Conservation (phyloP, 2,797 vertebrate species). For the Serranus cabrilla region DNA sequence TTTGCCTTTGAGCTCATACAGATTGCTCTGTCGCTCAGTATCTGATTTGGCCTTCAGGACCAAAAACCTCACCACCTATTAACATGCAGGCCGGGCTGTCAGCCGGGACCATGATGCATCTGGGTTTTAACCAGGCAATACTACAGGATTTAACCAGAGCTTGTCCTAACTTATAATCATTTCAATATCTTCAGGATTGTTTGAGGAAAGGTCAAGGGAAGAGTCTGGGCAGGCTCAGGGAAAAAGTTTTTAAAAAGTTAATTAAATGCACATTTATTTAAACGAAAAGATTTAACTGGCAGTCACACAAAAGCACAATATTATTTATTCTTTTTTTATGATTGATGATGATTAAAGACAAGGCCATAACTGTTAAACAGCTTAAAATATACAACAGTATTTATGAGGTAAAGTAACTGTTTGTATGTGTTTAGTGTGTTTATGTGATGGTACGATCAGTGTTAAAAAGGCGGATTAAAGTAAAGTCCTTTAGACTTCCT, state of each 20-base stretch:
- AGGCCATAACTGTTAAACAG: no score
- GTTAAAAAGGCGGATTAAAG: background rate
- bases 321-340: no score
- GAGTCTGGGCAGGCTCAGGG: background rate
- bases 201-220: background rate
- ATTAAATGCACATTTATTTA: background rate
- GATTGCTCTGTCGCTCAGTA: conserved; percentile 62
- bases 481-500: background rate
- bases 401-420: background rate
- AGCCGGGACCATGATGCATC: background rate
- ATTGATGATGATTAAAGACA: no score
- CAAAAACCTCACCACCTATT: conserved; percentile 38
- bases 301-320: background rate
- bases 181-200: background rate
- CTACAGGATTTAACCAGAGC: background rate
- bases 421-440: background rate
- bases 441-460: background rate
- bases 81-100: background rate
- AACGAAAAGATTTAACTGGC: background rate
- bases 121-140: background rate
- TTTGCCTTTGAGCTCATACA: conserved; percentile 73
- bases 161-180: background rate
- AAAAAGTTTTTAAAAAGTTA: background rate
- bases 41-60: conserved; percentile 55
- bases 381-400: background rate